Evolutionary conservation across 2,888 invertebrate genomes (phyloP).

Genomic region (Helleia helle): DNA sequence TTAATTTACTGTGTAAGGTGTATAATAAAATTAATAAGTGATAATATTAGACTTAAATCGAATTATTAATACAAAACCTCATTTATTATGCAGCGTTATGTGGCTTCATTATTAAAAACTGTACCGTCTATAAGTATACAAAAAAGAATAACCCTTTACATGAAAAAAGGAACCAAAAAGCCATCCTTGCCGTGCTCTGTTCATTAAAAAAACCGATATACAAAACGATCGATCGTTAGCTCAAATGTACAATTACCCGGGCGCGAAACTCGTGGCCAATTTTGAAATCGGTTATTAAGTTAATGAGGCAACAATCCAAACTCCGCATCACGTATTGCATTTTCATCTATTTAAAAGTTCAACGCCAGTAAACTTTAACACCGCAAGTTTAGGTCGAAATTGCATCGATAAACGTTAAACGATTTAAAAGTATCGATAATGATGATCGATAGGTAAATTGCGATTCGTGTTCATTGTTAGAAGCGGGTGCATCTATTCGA

Average conservation of each 20-base stretch:
- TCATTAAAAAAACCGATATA: too few species aligned
- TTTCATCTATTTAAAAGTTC: constrained; percentile 39
- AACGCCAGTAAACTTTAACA: not conserved
- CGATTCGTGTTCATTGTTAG: constrained; percentile 10
- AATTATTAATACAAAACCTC: too few species aligned
- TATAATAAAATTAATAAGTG: too few species aligned
- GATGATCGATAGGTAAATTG: constrained; percentile 37
- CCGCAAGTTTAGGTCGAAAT: not conserved
- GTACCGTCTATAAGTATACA: too few species aligned
- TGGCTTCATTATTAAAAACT: too few species aligned
- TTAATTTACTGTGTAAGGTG: too few species aligned
- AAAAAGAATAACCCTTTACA: too few species aligned
- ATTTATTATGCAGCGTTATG: too few species aligned
- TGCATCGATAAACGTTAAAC: not conserved
- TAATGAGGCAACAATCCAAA: constrained; percentile 51
- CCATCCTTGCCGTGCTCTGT: too few species aligned
- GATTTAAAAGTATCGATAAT: constrained; percentile 30
- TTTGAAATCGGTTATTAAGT: constrained; percentile 44
- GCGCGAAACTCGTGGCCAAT: constrained; percentile 41
- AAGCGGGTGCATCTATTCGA: too few species aligned
- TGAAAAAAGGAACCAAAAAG: too few species aligned
- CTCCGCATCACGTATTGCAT: constrained; percentile 36
- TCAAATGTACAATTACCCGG: constrained; percentile 4
- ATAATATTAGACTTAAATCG: too few species aligned
- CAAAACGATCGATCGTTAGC: not conserved